Percentiles rank a stretch among this genome's conserved stretches.
These are phyloP conservation scores for Elanus axillaris DNA, from an alignment of 2,113 vertebrate species.

Conservation along the genomic window DNA sequence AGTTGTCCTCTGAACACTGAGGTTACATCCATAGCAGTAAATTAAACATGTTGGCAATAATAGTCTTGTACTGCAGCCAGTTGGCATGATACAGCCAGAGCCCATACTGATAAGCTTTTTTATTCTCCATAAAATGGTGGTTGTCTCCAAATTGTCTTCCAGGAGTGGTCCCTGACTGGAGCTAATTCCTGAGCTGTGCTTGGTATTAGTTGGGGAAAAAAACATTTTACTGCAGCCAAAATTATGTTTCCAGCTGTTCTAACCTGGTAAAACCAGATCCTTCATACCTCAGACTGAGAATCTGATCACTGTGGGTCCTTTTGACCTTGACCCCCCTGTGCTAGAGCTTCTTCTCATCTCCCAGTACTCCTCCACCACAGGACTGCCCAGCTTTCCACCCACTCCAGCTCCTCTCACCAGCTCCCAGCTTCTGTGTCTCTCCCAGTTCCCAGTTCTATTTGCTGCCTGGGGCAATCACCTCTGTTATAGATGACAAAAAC, in stretches of 20 bases:
- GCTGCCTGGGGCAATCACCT: not conserved
- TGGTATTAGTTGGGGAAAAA: not conserved
- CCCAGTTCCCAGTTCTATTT: not conserved
- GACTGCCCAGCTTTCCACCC: not conserved
- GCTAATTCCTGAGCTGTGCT: not conserved
- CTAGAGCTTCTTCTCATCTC: not conserved
- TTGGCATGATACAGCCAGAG: not conserved
- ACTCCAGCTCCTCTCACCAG: not conserved
- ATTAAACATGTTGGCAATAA: not conserved
- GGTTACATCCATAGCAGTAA: not conserved
- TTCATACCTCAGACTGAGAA: not conserved
- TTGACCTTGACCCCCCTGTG: not conserved
- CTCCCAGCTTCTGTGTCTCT: not conserved
- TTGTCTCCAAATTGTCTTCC: not conserved
- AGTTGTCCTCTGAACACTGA: not conserved
- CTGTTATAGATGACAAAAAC: not conserved
- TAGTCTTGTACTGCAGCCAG: not conserved
- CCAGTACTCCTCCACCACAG: not conserved
- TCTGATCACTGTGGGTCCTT: not conserved
- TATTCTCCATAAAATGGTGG: not conserved
- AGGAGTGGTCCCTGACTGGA: not conserved
- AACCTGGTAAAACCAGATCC: not conserved
- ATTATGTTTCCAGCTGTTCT: not conserved
- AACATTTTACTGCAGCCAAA: not conserved
- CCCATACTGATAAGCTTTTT: not conserved